phyloP scores from a whole-genome alignment of 2,888 invertebrate genomes.

The Rhagonycha lutea region DNA sequence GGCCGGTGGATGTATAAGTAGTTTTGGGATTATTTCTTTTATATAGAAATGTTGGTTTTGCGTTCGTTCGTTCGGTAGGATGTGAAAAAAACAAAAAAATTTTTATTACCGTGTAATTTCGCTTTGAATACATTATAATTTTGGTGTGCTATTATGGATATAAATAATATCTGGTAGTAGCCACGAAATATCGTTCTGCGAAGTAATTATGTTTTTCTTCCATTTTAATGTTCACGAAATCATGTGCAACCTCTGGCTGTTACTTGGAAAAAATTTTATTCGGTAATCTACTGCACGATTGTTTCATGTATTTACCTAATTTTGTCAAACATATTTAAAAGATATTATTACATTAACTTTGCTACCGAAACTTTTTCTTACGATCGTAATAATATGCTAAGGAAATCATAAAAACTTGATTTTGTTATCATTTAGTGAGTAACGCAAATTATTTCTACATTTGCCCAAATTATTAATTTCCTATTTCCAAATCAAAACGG shows the following conservation, averaged over 20 bases:
- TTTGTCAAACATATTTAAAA: constrained; percentile 10
- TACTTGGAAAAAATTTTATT: constrained; percentile 15
- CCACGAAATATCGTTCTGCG: constrained; percentile 15
- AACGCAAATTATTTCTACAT: not conserved
- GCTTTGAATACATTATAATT: constrained; percentile 21
- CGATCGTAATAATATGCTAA: not conserved
- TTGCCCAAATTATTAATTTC: not conserved
- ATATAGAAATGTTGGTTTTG: not conserved
- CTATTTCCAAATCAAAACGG: not conserved
- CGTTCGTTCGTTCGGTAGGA: not conserved
- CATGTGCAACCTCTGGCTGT: constrained; percentile 24
- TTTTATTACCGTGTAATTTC: constrained; percentile 12
- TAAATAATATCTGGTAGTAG: constrained; percentile 14
- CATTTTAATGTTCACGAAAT: constrained; percentile 20
- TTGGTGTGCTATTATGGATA: constrained; percentile 7
- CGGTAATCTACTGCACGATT: constrained; percentile 20
- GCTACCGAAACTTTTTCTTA: not conserved
- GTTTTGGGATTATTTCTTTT: not conserved
- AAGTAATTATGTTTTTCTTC: constrained; percentile 16
- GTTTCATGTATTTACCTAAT: constrained; percentile 7
- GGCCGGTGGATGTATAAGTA: constrained; percentile 40
- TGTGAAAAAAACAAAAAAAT: constrained; percentile 1
- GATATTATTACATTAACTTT: not conserved
- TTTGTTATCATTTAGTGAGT: not conserved
- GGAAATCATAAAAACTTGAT: not conserved